Evolutionary conservation across 2,888 invertebrate genomes (phyloP), one percentile per base, ranked within the genome.

Genomic region (Platycnemis pennipes): DNA sequence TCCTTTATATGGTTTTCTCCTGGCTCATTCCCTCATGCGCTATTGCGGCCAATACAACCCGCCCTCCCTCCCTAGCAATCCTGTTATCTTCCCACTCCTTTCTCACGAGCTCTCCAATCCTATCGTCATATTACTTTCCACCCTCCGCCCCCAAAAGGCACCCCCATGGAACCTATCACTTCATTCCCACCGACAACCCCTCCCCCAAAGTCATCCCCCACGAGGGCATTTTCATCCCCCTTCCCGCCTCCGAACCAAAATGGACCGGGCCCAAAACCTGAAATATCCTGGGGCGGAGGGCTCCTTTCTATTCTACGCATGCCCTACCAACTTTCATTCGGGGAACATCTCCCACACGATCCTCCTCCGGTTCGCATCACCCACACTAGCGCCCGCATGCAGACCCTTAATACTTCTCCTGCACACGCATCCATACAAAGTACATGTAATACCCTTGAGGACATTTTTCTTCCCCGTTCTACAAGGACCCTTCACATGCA

Each of bases 241-340:
- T 31, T 11, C 87, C 26, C n/a, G 37, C 45, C 77, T 42, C 46
- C 44, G 86, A 46, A 87, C 44, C 45, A 22, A 87, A 87, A 87
- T 87, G 87, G 87, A 87, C 46, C 45, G n/a, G 37, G 31, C 11
- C 37, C 77, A 11, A 31, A n/a, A 8, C 77, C n/a, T 63, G 63
- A 31, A 37, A 8, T 8, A 87, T n/a, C 87, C 46, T 87, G 13
- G 16, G 44, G 86, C 46, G 37, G 37, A n/a, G 11, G 46, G 46
- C 87, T 87, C 46, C 46, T 87, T 87, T 87, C 87, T 87, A 87
- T 87, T 87, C 87, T 19, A 11, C 45, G 26, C 87, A 46, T 45
- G n/a, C 22, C 46, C n/a, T 87, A 5, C 87, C 87, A 87, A 46
- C 87, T 87, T 87, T 87, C 87, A 87, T 87, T 46, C 45, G 26